Base-by-base conservation (phyloP, 2,888 invertebrate genomes). In the Polydrusus tereticollis region DNA sequence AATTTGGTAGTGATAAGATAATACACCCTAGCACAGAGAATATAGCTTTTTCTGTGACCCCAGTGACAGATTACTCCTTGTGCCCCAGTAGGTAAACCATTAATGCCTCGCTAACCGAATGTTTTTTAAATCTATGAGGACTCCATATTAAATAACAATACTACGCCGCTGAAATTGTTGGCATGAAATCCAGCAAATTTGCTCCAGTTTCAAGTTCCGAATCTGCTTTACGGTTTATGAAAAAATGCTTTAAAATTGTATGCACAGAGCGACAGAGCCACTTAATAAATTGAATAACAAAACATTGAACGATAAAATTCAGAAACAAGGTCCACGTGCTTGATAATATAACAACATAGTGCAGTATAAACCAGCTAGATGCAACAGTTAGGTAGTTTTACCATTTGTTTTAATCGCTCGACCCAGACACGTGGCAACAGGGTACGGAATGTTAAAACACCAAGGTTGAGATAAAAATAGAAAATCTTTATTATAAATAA, bases 401-500 rank as follows among this genome's bases (percentile, higher is more conserved):
- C 23, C 47, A 33, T 62, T 62, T 62, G 60, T 60, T 65, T 59
- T 65, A 59, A 65, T 66, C 58, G 58, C 18, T 23, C 67, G 47
- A 69, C 62, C 23, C 66, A 65, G 50, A 60, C 67, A 67, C 79
- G 81, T 81, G 83, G 83, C 84, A 84, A 84, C 83, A 77, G 73
- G 70, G 83, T 75, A 74, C 79, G 82, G 83, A 83, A 84, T 83
- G 83, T 82, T 81, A 82, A 82, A 47, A 81, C 82, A 81, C 82
- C 84, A 84, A 85, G 84, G 84, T 84, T 84, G 83, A 76, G 83
- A 81, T 82, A 83, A 82, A 84, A 84, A 85, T 85, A 85, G 84
- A 84, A 83, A 83, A 83, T 83, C 83, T 84, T 83, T 83, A 84
- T 84, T 85, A 85, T 84, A 85, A 84, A 84, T 85, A 84, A 84